These are phyloP conservation scores for Dasyurus viverrinus DNA, from an alignment of 2,113 vertebrate genomes.

Conservation along the genomic window DNA sequence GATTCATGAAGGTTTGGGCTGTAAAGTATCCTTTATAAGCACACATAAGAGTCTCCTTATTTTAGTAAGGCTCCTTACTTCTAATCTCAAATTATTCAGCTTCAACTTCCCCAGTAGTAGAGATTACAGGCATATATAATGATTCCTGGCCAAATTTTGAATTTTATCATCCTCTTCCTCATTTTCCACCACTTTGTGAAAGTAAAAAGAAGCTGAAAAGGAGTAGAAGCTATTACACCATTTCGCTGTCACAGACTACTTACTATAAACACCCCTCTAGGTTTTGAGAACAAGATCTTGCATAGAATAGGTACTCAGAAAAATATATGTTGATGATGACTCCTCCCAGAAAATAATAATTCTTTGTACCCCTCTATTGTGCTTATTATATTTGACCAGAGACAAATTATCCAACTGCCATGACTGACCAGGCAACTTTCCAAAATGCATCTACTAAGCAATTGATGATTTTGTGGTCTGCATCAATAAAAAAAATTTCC, in stretches of 20 bases:
- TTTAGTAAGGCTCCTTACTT: background rate
- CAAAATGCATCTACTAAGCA: background rate
- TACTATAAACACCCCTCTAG: background rate
- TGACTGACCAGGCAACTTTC: background rate
- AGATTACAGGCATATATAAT: background rate
- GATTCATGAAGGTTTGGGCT: background rate
- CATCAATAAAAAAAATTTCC: background rate
- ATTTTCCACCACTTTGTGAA: background rate
- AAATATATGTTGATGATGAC: constrained; percentile 3
- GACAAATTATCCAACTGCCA: background rate
- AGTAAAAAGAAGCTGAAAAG: background rate
- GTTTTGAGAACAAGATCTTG: background rate
- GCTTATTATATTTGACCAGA: background rate
- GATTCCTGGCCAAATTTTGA: background rate
- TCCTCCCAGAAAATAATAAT: background rate
- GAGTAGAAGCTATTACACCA: background rate
- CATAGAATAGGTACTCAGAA: background rate
- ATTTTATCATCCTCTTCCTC: background rate
- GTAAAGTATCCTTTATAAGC: background rate
- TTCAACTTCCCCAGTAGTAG: background rate
- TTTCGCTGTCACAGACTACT: background rate
- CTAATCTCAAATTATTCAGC: background rate
- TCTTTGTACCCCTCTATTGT: background rate
- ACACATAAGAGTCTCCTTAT: background rate
- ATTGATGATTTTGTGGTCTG: background rate